Evolutionary conservation across 2,797 vertebrate genomes (phyloP).

Genomic region (Echeneis naucrates): DNA sequence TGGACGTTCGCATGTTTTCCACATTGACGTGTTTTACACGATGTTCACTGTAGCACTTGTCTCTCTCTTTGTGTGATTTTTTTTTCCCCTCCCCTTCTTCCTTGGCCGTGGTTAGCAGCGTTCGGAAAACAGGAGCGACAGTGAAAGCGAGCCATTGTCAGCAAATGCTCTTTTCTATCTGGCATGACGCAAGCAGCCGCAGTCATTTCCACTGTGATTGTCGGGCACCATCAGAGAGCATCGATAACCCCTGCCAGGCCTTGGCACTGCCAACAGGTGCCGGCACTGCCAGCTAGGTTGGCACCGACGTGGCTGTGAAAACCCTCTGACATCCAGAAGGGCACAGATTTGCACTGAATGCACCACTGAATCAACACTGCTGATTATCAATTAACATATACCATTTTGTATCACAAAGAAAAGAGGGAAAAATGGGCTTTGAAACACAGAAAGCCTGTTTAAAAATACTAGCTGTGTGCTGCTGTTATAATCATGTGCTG

Average conservation of each 20-base stretch:
- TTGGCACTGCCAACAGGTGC: constrained; percentile 86
- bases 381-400: constrained; percentile 87
- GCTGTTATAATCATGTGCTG: constrained; percentile 60
- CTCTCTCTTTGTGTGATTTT: neutral
- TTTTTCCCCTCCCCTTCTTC: neutral
- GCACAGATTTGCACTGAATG: constrained; percentile 84
- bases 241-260: constrained; percentile 86
- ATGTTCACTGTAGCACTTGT: constrained; percentile 40
- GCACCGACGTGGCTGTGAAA: constrained; percentile 78
- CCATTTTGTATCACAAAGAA: constrained; percentile 76
- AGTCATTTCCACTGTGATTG: constrained; percentile 83
- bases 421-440: constrained; percentile 69
- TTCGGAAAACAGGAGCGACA: constrained; percentile 60
- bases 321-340: constrained; percentile 87
- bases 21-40: constrained; percentile 56
- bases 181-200: constrained; percentile 82
- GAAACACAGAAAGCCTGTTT: constrained; percentile 70
- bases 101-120: constrained; percentile 56
- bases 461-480: constrained; percentile 69
- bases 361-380: constrained; percentile 86
- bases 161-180: constrained; percentile 78
- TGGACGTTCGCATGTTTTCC: constrained; percentile 58
- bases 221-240: constrained; percentile 85
- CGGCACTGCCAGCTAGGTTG: constrained; percentile 84
- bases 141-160: constrained; percentile 72